Base-by-base conservation (phyloP, 2,888 invertebrate species). In the Rotaria sp. region DNA sequence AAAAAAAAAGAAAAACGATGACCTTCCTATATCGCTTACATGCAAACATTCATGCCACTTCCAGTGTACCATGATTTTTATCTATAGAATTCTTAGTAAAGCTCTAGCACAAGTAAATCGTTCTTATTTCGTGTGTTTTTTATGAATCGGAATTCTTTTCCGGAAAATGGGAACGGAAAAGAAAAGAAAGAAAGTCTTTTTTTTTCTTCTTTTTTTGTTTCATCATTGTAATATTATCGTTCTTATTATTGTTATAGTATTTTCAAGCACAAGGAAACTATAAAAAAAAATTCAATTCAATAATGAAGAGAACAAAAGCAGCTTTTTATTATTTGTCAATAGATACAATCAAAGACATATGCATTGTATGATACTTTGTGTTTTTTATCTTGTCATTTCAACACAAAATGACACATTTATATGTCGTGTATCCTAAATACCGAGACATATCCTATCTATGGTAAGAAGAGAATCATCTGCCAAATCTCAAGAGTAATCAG, bases 361-460 rank as follows among this genome's bases (percentile, higher is more conserved):
- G 2, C n/a, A 45, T 11, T 45, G n/a, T 21, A 30, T 86, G 80
- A 7, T n/a, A 87, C 67, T 18, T 74, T 85, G 45, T 88, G 88
- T 84, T 90, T 91, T 85, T 35, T 18, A 67, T 67, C 67, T 67
- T 67, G 67, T 67, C 57, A 67, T 67, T 67, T 67, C 30, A 30
- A 67, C 30, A 67, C 15, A 35, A 67, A 30, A 67, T 67, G 67
- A 67, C 67, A 35, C 30, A 67, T 67, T 35, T 67, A 59, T 59
- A 59, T n/a, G 35, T 35, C 30, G 2, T 67, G 35, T 67, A 67
- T 67, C 30, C 35, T 67, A 67, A 67, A 67, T 67, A 67, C 5
- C 30, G 67, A 67, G 18, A 67, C 30, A 67, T 67, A 67, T 30
- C 18, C 67, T 67, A 67, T 67, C 18, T 67, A 15, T 15, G 5